Evolutionary conservation across 2,888 invertebrate genomes (phyloP).

Genomic region (Lucinisca nassula): DNA sequence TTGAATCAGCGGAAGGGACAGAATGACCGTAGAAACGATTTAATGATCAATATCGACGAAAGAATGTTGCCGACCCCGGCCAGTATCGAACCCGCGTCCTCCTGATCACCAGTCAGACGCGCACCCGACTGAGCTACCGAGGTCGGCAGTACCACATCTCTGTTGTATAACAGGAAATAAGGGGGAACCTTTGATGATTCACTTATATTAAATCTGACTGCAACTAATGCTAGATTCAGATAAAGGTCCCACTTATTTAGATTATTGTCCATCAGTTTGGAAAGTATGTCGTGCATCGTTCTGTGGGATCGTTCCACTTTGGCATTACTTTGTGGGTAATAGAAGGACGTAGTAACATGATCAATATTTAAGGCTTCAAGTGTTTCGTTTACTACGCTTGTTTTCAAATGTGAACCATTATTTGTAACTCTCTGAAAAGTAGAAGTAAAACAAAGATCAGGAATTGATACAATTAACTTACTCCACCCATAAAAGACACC

Average conservation of each 20-base stretch:
- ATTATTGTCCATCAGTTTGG: constrained; percentile 33
- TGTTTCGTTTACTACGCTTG: constrained; percentile 29
- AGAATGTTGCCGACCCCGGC: no score
- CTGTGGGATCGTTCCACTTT: constrained; percentile 43
- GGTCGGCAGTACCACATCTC: constrained; percentile 53
- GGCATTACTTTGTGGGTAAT: constrained; percentile 30
- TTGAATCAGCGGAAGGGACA: no score
- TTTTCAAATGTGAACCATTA: constrained; percentile 38
- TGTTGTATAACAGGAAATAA: constrained; percentile 53
- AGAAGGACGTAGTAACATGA: constrained; percentile 27
- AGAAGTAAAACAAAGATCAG: no score
- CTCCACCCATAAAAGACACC: no score
- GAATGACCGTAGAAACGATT: no score
- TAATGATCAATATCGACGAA: no score
- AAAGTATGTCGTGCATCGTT: constrained; percentile 36
- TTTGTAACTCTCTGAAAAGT: constrained; percentile 40
- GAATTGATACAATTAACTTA: no score
- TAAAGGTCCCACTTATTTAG: constrained; percentile 50
- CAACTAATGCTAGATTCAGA: constrained; percentile 57
- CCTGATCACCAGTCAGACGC: no score
- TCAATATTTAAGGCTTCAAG: constrained; percentile 30
- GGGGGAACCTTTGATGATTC: constrained; percentile 54
- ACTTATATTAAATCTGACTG: constrained; percentile 47
- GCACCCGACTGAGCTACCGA: no score
- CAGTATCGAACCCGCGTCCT: no score